Evolutionary conservation across 2,113 vertebrate species (phyloP), one percentile per base, ranked within the genome.

Genomic region (Aix galericulata): DNA sequence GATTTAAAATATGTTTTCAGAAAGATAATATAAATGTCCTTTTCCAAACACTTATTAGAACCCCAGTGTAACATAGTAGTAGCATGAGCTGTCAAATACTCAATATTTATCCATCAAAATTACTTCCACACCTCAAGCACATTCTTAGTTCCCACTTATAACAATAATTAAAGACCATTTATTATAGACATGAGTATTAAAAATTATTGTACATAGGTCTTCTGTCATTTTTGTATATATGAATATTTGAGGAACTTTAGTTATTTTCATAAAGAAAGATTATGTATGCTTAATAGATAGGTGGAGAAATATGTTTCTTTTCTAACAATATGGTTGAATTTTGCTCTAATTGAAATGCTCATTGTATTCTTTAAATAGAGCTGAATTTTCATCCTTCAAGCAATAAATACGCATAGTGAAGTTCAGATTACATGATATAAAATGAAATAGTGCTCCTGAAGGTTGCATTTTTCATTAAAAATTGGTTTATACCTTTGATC

Each of bases 381-480:
- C 4, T 62, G 42, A 72, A 8, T 38, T 69, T 64, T 59, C 74
- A 59, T 84, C 11, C 13, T 77, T 56, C 11, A n/a, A 64, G 9
- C 52, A 64, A 73, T 38, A 78, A 74, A 32, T 56, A 59, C 64
- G 6, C 36, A 50, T n/a, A 36, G 8, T 68, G 2, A 0, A 0
- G 12, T 91, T 83, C 69, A 91, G 81, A 82, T 46, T 73, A 32
- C 9, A 78, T 23, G 11, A 34, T 56, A 68, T 42, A 56, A 73
- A 62, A 90, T 59, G 63, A 48, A 8, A 0, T 14, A 6, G 9
- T 82, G 7, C 20, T 84, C 83, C 68, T 86, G 21, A 53, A 42
- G 69, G 31, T 56, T 73, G 31, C 15, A 53, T 93, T 95, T 91
- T 83, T 78, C 44, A 59, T 91, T 40, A 74, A 86, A 64, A 75